phyloP scores from a whole-genome alignment of 2,888 invertebrate species.

The Augochlorella aurata region DNA sequence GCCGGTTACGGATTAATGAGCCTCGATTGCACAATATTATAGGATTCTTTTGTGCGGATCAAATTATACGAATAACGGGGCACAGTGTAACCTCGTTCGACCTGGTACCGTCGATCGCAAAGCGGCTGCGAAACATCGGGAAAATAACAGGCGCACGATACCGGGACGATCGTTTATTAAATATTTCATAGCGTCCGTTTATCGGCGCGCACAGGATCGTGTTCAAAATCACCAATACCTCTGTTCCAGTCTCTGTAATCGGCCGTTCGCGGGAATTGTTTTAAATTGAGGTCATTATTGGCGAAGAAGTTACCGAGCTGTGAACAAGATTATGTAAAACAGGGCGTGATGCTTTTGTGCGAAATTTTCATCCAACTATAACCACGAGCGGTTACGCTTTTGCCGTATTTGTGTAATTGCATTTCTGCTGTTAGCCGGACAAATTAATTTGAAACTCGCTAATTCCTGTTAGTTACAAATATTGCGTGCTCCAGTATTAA shows the following conservation, averaged over 20 bases:
- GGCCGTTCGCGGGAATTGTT: not conserved
- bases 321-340: not conserved
- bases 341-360: not conserved
- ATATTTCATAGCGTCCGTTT: slow-evolving; percentile 25
- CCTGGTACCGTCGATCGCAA: not conserved
- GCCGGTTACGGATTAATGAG: slow-evolving; percentile 21
- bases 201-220: not conserved
- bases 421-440: not conserved
- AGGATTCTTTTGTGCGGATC: not conserved
- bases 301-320: not conserved
- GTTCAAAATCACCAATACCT: not conserved
- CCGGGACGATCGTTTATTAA: slow-evolving; percentile 1
- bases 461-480: not conserved
- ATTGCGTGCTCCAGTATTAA: too few relatives aligned
- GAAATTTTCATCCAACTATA: not conserved
- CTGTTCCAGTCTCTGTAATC: not conserved
- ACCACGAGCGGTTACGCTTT: not conserved
- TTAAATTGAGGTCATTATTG: not conserved
- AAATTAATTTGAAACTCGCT: not conserved
- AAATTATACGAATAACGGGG: not conserved
- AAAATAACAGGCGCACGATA: not conserved
- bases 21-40: slow-evolving; percentile 9
- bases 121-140: not conserved
- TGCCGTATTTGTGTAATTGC: not conserved
- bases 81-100: too few relatives aligned